Base-by-base conservation (phyloP, 1,140 invertebrate genomes). In the Neodiprion virginianus region DNA sequence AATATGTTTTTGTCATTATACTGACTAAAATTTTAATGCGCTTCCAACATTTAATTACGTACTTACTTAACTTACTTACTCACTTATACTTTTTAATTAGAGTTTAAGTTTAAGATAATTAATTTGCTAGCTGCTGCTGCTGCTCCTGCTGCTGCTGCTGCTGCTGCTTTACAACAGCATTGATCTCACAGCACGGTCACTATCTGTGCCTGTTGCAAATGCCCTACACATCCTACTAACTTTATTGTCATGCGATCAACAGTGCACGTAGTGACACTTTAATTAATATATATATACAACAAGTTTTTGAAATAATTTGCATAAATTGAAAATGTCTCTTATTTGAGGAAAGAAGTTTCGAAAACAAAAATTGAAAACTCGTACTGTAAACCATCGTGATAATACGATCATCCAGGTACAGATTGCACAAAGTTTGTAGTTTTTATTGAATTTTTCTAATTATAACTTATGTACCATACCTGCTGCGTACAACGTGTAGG, bases 171-270 rank as follows among this genome's bases (percentile, higher is more conserved):
- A 72, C 76, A 77, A 77, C 77, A 74, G 77, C 77, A 77, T 77
- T 83, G 80, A 81, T 83, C 82, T 83, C 82, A 81, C 75, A 76
- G 28, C 72, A 73, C 50, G 74, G 76, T 78, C 76, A 50, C 75
- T 74, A 75, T 61, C 11, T 17, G 11, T 61, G 53, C 53, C 11
- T 61, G 11, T 12, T 61, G 53, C 53, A 61, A 61, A 61, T 61
- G 53, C n/a, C 53, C 53, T 61, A 61, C 5, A 53, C 3, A 61
- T 14, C n/a, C 53, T 14, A 61, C 3, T 14, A 14, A 14, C 3
- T 8, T 61, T 14, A 61, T 61, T 61, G 53, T 61, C 53, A 61
- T 61, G 53, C 53, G 53, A 61, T 61, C 53, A 17, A 61, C 8
- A 8, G 11, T 14, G n/a, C 53, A 61, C n/a, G 53, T 61, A 61